Percentiles rank a stretch among this genome's conserved stretches.
Evolutionary conservation across 2,113 vertebrate species (phyloP).

Genomic region (Neogale vison): DNA sequence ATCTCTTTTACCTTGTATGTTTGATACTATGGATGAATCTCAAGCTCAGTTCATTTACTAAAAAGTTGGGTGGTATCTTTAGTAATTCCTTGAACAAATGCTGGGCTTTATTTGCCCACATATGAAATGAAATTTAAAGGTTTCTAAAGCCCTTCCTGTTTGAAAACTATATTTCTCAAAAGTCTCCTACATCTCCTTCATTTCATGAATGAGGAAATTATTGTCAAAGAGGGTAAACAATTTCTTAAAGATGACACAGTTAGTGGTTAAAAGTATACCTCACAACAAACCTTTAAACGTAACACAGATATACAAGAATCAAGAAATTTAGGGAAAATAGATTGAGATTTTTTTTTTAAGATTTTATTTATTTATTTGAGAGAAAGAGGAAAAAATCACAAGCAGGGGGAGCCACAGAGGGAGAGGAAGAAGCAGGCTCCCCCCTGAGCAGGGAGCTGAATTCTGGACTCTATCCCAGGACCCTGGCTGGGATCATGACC

Average conservation of each 20-base stretch:
- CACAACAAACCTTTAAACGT: background rate
- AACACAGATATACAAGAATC: background rate
- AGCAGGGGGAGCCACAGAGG: too few relatives aligned
- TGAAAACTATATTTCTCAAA: conserved; percentile 4
- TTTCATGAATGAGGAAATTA: conserved; percentile 39
- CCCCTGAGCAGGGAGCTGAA: too few relatives aligned
- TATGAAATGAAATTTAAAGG: background rate
- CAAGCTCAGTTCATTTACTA: background rate
- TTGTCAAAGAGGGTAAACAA: background rate
- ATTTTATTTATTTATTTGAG: too few relatives aligned
- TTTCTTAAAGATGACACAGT: background rate
- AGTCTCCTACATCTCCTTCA: background rate
- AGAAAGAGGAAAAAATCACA: too few relatives aligned
- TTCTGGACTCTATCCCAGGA: too few relatives aligned
- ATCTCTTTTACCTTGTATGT: background rate
- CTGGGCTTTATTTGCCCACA: background rate
- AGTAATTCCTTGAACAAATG: background rate
- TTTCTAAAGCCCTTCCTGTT: background rate
- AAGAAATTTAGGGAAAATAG: background rate
- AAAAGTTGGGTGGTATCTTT: background rate
- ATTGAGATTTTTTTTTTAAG: background rate
- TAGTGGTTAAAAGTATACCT: background rate
- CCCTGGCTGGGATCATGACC: too few relatives aligned
- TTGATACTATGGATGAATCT: background rate
- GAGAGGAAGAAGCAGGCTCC: too few relatives aligned